Conservation (phyloP, 2,888 invertebrate species). For the Drosophila macrospina region DNA sequence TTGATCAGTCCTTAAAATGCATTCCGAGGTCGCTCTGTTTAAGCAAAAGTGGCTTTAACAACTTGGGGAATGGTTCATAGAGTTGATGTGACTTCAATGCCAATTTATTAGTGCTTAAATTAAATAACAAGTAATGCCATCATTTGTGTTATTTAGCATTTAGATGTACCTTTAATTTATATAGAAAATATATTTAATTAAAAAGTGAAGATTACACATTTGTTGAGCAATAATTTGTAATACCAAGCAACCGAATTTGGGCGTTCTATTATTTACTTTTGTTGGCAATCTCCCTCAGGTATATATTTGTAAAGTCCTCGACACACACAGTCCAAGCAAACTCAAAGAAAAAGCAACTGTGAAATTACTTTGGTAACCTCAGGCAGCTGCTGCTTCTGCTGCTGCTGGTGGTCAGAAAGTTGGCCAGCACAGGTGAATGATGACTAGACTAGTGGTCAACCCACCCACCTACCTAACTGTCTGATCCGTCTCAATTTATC, state of each 20-base stretch:
- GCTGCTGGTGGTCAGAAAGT: slow-evolving; percentile 15
- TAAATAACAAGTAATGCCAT: too few species aligned
- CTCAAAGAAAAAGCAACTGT: slow-evolving; percentile 29
- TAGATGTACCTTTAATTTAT: too few species aligned
- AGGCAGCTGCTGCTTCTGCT: slow-evolving; percentile 24
- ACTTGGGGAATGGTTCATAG: slow-evolving; percentile 89
- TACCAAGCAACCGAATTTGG: background rate
- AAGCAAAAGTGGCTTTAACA: slow-evolving; percentile 86
- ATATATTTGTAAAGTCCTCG: slow-evolving; percentile 20
- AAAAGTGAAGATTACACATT: background rate
- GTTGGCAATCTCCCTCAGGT: slow-evolving; percentile 3
- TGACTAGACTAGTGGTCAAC: slow-evolving; percentile 10
- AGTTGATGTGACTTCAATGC: too few species aligned
- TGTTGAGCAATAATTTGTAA: background rate
- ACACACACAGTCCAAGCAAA: slow-evolving; percentile 29
- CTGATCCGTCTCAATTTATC: slow-evolving; percentile 21
- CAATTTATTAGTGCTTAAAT: too few species aligned
- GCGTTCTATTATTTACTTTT: slow-evolving; percentile 7
- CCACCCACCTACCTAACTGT: slow-evolving; percentile 7
- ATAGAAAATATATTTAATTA: too few species aligned
- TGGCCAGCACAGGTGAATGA: slow-evolving; percentile 18
- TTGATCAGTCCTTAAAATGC: slow-evolving; percentile 86
- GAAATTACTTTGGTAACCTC: slow-evolving; percentile 48
- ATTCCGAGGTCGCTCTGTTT: slow-evolving; percentile 87
- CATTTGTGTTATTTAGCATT: too few species aligned